Conservation (phyloP, 2,113 vertebrate genomes). For the Myotis yumanensis region DNA sequence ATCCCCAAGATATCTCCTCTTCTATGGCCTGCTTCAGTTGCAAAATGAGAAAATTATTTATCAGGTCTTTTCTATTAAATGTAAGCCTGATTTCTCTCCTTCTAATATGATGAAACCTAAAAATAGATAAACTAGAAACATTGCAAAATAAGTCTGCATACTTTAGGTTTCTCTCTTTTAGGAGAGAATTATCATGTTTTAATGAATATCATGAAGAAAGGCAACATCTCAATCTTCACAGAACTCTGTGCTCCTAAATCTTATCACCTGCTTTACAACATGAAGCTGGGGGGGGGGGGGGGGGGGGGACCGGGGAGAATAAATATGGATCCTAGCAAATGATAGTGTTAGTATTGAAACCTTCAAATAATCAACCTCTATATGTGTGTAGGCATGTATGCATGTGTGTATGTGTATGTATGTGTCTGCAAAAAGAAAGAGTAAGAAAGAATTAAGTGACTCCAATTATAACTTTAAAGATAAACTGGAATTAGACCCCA, state of each 20-base stretch:
- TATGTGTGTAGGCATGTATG: background rate
- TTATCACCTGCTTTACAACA: background rate
- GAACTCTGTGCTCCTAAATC: background rate
- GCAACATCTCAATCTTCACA: background rate
- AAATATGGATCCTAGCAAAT: background rate
- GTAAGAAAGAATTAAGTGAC: background rate
- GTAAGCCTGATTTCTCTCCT: background rate
- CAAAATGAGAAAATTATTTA: background rate
- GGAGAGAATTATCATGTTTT: background rate
- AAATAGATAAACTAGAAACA: background rate
- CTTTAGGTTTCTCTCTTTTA: background rate
- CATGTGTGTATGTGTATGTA: background rate
- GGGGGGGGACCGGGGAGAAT: too few relatives aligned
- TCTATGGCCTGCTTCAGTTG: background rate
- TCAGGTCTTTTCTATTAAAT: background rate
- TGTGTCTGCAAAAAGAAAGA: background rate
- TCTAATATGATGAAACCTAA: background rate
- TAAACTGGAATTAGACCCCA: background rate
- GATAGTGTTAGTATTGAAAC: background rate
- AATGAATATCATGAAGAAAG: background rate
- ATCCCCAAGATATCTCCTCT: background rate
- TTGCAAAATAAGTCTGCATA: background rate
- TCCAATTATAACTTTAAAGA: background rate
- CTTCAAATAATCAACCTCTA: background rate
- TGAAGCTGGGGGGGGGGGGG: too few relatives aligned